Base-by-base conservation (phyloP, 2,888 invertebrate species). In the Lasioglossum marginatum region DNA sequence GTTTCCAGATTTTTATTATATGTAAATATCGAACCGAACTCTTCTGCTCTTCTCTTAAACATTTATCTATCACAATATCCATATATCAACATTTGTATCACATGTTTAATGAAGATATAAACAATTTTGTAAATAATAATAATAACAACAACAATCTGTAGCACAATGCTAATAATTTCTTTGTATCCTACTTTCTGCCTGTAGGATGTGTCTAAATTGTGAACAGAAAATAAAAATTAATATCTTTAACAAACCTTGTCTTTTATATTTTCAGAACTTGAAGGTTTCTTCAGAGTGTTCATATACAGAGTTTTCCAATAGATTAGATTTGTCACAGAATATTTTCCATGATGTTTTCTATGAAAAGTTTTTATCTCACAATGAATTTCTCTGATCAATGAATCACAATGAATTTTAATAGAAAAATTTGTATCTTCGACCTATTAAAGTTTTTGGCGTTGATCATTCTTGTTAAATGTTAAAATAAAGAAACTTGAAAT, bases 21-120 rank as follows among this genome's bases (percentile, higher is more conserved):
- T 80, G 80, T 89, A 86, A 40, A 71, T 73, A 74, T 77, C 37
- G 34, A 73, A 79, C 75, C 19, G 75, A 76, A 87, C 45, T 81
- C 71, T 80, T 89, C 43, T 45, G 40, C 12, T 79, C 43, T 66
- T 79, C n/a, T 75, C 72, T 5, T 79, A 77, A 80, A 88, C 40
- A 81, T 60, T 45, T 37, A 81, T 81, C 66, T 72, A 80, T 77
- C 78, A 68, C 87, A 87, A 87, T 43, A 82, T 52, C 63, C 40
- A 63, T 57, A 12, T n/a, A 57, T 34, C 63, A 31, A 27, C 19
- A 31, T 71, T 77, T 43, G 19, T 83, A 43, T 74, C 80, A 81
- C 63, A 81, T 88, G 52, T 81, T 72, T 68, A 71, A 76, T 73
- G 68, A 83, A 80, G 73, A 27, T 81, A 63, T 74, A 71, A 31